Conservation (phyloP, 2,113 vertebrate genomes). For the Carlito syrichta region DNA sequence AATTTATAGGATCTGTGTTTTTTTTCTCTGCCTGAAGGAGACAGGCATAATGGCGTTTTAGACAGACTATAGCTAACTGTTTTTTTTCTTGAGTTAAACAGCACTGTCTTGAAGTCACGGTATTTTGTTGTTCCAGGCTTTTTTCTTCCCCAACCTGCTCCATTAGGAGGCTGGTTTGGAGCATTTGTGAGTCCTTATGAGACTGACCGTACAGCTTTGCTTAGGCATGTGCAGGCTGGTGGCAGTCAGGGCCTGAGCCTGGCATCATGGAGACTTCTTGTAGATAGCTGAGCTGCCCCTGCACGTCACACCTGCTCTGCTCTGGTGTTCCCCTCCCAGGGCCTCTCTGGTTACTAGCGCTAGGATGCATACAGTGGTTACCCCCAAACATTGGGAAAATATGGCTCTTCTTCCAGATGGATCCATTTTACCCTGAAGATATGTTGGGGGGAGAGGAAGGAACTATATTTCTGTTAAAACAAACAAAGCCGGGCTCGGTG, state of each 20-base stretch:
- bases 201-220: accelerated
- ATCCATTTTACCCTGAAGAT: neutral
- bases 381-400: neutral
- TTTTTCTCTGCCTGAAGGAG: neutral
- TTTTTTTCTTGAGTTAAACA: neutral
- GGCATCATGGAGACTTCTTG: neutral
- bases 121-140: neutral
- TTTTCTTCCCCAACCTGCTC: neutral
- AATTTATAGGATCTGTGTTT: neutral
- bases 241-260: neutral
- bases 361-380: accelerated
- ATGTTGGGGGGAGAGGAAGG: too few relatives aligned
- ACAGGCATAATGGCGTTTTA: neutral
- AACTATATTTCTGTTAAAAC: neutral
- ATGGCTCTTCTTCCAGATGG: neutral
- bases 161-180: neutral
- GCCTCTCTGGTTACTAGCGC: neutral
- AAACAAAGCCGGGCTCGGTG: too few relatives aligned
- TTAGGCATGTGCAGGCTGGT: neutral
- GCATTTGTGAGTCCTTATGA: neutral
- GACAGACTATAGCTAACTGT: neutral
- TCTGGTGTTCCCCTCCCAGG: neutral
- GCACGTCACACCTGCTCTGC: neutral
- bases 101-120: neutral
- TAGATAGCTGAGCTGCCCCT: neutral